A percentile compares a stretch with the other conserved stretches of the same genome.
phyloP scores from a whole-genome alignment of 2,113 vertebrate genomes.

The Onychorhynchus coronatus region DNA sequence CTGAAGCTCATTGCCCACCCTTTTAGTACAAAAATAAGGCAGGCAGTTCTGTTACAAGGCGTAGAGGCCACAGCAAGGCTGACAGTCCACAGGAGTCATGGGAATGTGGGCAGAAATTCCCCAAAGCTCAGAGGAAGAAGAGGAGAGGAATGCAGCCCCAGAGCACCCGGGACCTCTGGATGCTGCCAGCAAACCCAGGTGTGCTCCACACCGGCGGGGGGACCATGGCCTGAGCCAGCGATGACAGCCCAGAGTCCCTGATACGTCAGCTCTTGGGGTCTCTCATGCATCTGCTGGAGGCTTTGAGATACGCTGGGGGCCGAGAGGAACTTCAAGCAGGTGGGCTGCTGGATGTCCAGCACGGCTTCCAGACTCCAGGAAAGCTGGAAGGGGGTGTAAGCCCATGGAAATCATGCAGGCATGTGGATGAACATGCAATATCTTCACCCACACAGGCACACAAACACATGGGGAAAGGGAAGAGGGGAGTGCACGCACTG shows the following conservation, averaged over 20 bases:
- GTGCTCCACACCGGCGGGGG: neutral
- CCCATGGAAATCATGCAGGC: neutral
- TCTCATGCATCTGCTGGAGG: neutral
- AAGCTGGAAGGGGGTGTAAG: neutral
- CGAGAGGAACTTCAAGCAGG: neutral
- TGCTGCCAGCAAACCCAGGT: neutral
- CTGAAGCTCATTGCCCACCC: neutral
- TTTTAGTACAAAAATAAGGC: fast-evolving
- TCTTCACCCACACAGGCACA: neutral
- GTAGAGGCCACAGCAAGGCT: neutral
- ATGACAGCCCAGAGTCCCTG: neutral
- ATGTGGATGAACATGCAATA: neutral
- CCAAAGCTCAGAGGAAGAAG: slow-evolving; percentile 25
- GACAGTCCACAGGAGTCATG: neutral
- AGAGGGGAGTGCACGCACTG: fast-evolving
- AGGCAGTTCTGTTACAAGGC: neutral
- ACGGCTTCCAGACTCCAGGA: neutral
- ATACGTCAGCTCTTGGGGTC: neutral
- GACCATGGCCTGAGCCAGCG: fast-evolving
- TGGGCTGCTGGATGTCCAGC: neutral
- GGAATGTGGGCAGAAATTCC: fast-evolving
- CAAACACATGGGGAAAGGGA: neutral
- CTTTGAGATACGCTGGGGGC: neutral
- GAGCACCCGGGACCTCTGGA: neutral
- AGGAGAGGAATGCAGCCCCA: neutral